Conservation (phyloP, 2,797 vertebrate genomes). For the Hephaestus fuliginosus region DNA sequence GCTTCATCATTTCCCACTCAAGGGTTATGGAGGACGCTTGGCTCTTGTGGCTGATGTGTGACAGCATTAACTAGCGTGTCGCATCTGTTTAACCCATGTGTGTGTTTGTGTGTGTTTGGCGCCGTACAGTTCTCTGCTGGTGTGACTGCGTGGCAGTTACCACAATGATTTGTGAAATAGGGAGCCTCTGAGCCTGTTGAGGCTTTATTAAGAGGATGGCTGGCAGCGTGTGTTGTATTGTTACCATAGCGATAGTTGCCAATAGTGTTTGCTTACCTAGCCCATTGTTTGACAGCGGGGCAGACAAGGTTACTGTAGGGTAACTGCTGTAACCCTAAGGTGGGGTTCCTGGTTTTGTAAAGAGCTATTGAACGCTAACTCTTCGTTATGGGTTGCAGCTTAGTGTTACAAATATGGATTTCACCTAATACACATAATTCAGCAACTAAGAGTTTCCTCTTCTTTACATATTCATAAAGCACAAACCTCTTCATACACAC, state of each 20-base stretch:
- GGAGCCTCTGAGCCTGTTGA: conserved; percentile 59
- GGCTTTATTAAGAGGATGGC: conserved; percentile 60
- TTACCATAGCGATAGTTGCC: conserved; percentile 63
- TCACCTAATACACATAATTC: background rate
- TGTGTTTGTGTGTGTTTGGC: conserved; percentile 29
- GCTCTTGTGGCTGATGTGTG: conserved; percentile 43
- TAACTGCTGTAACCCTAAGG: background rate
- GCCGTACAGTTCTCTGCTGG: conserved; percentile 31
- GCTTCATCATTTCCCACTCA: conserved; percentile 23
- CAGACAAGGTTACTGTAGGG: conserved; percentile 43
- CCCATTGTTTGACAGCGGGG: conserved; percentile 42
- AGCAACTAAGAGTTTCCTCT: background rate
- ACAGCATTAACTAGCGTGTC: conserved; percentile 44
- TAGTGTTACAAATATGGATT: background rate
- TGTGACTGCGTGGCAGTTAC: conserved; percentile 38
- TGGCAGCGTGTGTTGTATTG: conserved; percentile 52
- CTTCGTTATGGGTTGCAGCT: background rate
- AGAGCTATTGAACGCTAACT: background rate
- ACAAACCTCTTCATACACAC: background rate
- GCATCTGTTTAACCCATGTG: conserved; percentile 60
- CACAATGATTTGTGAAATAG: conserved; percentile 61
- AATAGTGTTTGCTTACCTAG: conserved; percentile 42
- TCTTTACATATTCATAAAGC: conserved; percentile 8
- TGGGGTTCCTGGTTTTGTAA: background rate
- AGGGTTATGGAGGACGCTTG: conserved; percentile 35